phyloP scores from a whole-genome alignment of 2,888 invertebrate species.

The Diaprepes abbreviatus region DNA sequence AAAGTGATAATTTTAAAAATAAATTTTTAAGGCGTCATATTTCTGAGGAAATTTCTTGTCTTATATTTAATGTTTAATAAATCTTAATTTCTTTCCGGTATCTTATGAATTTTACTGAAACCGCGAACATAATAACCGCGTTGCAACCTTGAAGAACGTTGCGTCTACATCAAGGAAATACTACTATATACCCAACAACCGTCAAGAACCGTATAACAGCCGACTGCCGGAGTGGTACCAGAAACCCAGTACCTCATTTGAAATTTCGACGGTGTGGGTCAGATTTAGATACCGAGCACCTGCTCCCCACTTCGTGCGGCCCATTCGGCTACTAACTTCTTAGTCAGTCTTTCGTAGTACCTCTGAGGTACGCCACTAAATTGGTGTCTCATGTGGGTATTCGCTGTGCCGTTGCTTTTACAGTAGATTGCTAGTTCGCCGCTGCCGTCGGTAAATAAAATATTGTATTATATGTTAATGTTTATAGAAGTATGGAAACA shows the following conservation, averaged over 20 bases:
- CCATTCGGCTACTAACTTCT: conserved; percentile 45
- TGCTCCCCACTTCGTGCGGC: conserved; percentile 47
- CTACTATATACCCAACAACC: conserved; percentile 31
- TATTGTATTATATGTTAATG: conserved; percentile 36
- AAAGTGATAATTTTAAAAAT: too few species aligned
- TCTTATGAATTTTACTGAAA: not conserved
- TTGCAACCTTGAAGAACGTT: conserved; percentile 39
- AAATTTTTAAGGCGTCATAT: too few species aligned
- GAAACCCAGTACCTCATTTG: conserved; percentile 45
- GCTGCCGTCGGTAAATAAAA: conserved; percentile 35
- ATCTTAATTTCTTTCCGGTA: not conserved
- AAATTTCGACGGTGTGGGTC: conserved; percentile 50
- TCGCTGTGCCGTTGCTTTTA: conserved; percentile 43
- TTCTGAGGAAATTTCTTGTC: too few species aligned
- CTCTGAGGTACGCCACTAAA: conserved; percentile 46
- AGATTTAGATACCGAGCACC: conserved; percentile 49
- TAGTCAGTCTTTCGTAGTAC: conserved; percentile 49
- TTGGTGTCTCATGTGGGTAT: conserved; percentile 44
- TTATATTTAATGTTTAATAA: not conserved
- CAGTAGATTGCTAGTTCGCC: conserved; percentile 28
- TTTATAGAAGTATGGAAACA: conserved; percentile 35
- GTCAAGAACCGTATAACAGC: conserved; percentile 34
- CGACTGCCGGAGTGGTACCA: conserved; percentile 43
- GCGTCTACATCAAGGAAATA: conserved; percentile 42
- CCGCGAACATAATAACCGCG: not conserved